Base-by-base conservation (phyloP, 2,888 invertebrate species). In the Unio pictorum region DNA sequence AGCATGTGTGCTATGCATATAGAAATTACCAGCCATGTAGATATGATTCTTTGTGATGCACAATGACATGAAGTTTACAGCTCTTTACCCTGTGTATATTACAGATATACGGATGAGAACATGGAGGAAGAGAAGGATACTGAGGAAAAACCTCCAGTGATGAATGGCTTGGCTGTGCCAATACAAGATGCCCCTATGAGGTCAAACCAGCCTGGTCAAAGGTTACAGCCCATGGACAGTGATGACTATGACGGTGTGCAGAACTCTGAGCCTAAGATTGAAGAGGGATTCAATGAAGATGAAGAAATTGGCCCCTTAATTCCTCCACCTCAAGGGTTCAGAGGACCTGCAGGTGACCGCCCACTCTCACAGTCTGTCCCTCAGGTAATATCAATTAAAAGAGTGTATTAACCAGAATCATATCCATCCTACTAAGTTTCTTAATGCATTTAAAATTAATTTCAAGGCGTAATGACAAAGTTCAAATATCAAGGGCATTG, bases 311-410 rank as follows among this genome's bases (percentile, higher is more conserved):
- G 83, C 5, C 83, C 84, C 15, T 68, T 86, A 15, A 84, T 84
- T 55, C 86, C 84, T 34, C 86, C 86, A 57, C 86, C 86, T 28
- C 85, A 85, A 66, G 85, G 82, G 28, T 86, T 86, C 74, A 66
- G 85, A 67, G 83, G 82, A 34, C 78, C 76, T 5, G 69, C 76
- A n/a, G 75, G 76, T 11, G 78, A 80, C 66, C 76, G 80, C 61
- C 78, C 80, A 68, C 75, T 86, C 60, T 80, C 84, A 57, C 86
- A 86, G 74, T 85, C 84, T 8, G 66, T 86, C 55, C 84, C 86
- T 62, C 86, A 86, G 82, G 86, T 86, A 71, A 72, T 11, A 3
- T 45, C 45, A 45, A 45, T 45, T 45, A 15, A 45, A 45, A 45
- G 15, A 11, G 73, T 63, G 28, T 60, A 11, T 62, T 26, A 23